These are phyloP conservation scores for Lithobates sylvaticus DNA, from an alignment of 2,797 vertebrate species.

Conservation along the genomic window DNA sequence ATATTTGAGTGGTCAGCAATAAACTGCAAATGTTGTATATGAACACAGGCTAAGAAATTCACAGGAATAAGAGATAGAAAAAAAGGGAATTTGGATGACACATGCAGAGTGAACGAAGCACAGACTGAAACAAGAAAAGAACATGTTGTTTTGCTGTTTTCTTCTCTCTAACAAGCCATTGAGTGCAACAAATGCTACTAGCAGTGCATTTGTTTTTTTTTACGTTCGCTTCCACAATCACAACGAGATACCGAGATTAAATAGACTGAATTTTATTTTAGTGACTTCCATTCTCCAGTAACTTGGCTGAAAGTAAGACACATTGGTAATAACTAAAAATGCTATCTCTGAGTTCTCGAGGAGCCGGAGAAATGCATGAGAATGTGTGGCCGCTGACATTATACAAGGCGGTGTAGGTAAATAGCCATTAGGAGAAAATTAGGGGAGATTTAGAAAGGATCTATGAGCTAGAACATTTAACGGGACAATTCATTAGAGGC, in stretches of 20 bases:
- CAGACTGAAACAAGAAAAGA: not conserved
- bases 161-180: constrained; percentile 24
- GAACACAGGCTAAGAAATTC: no score
- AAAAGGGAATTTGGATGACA: not conserved
- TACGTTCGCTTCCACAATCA: not conserved
- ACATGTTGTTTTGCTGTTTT: constrained; percentile 24
- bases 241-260: constrained; percentile 27
- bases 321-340: constrained; percentile 33
- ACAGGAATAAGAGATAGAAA: no score
- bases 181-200: constrained; percentile 6
- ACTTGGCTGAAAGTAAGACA: constrained; percentile 29
- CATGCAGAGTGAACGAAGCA: not conserved
- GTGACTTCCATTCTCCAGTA: constrained; percentile 9
- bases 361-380: not conserved
- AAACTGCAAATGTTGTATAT: no score
- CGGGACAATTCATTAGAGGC: constrained; percentile 49
- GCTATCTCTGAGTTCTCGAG: constrained; percentile 12
- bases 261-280: constrained; percentile 41
- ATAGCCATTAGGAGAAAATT: constrained; percentile 41
- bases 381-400: constrained; percentile 37
- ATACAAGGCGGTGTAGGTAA: constrained; percentile 42
- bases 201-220: not conserved
- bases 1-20: no score
- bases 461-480: constrained; percentile 22
- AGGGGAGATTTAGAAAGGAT: constrained; percentile 60